Percentiles rank a stretch among this genome's conserved stretches.
These are phyloP conservation scores for Drosophila ironensis DNA, from an alignment of 1,140 invertebrate genomes.

Conservation along the genomic window DNA sequence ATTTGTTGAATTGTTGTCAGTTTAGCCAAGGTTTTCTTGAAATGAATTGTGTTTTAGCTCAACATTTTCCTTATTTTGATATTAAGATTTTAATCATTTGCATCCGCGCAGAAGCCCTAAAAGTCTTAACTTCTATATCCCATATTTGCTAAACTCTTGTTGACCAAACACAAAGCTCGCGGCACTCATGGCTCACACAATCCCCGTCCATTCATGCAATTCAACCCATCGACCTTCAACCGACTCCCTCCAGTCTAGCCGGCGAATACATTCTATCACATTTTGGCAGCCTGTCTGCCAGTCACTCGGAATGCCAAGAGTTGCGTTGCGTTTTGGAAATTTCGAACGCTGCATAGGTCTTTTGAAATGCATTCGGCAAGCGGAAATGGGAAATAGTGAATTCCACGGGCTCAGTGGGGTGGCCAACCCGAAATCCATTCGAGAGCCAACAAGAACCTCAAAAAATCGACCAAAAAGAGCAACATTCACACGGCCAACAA, in stretches of 20 bases:
- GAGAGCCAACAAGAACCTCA: slow-evolving; percentile 6
- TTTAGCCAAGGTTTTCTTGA: no score
- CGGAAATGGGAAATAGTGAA: slow-evolving; percentile 47
- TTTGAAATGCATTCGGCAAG: slow-evolving; percentile 59
- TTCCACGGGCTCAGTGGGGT: slow-evolving; percentile 54
- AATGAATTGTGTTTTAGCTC: no score
- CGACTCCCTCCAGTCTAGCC: slow-evolving; percentile 21
- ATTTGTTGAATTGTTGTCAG: no score
- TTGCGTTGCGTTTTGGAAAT: slow-evolving; percentile 33
- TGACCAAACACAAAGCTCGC: neutral
- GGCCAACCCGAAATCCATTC: slow-evolving; percentile 19
- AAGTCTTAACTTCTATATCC: neutral
- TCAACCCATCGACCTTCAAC: slow-evolving; percentile 28
- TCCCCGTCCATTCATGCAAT: slow-evolving; percentile 23
- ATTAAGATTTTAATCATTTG: no score
- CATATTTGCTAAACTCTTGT: neutral
- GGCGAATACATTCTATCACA: slow-evolving; percentile 22
- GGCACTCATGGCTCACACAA: slow-evolving; percentile 12
- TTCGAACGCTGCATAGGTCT: slow-evolving; percentile 26
- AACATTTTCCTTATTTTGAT: no score
- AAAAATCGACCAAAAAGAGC: no score
- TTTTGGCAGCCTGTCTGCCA: slow-evolving; percentile 29
- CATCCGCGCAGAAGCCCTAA: no score
- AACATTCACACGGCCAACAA: slow-evolving; percentile 24
- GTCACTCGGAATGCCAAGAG: slow-evolving; percentile 33